Percentiles rank a stretch among this genome's conserved stretches.
phyloP scores from a whole-genome alignment of 2,113 vertebrate genomes.

The Ploceus nigricollis region DNA sequence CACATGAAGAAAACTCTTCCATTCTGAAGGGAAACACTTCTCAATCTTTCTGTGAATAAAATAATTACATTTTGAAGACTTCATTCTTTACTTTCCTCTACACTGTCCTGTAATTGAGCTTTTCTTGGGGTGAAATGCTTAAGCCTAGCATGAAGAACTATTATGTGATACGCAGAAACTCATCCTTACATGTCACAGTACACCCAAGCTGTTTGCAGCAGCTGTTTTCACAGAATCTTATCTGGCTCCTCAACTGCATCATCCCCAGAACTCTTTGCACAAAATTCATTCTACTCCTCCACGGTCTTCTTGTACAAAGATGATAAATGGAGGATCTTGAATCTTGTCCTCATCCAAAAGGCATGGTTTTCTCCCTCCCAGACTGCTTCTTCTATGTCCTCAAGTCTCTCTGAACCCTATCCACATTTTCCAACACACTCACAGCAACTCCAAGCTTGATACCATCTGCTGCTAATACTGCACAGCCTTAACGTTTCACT shows the following conservation, averaged over 20 bases:
- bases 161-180: not conserved
- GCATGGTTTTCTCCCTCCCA: not conserved
- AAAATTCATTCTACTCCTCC: not conserved
- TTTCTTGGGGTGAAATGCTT: not conserved
- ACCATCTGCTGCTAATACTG: constrained; percentile 23
- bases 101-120: not conserved
- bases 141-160: not conserved
- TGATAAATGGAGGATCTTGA: not conserved
- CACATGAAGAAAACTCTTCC: not conserved
- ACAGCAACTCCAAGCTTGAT: not conserved
- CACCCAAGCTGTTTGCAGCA: not conserved
- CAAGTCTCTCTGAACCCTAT: not conserved
- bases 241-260: not conserved
- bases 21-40: not conserved
- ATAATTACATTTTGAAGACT: not conserved
- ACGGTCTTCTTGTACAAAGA: not conserved
- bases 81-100: not conserved
- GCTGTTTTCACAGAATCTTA: not conserved
- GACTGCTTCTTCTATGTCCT: not conserved
- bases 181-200: not conserved
- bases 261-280: not conserved
- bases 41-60: not conserved
- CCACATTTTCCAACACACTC: not conserved
- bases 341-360: not conserved
- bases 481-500: not conserved